phyloP scores from a whole-genome alignment of 2,888 invertebrate species.

The Nesidiocoris tenuis region DNA sequence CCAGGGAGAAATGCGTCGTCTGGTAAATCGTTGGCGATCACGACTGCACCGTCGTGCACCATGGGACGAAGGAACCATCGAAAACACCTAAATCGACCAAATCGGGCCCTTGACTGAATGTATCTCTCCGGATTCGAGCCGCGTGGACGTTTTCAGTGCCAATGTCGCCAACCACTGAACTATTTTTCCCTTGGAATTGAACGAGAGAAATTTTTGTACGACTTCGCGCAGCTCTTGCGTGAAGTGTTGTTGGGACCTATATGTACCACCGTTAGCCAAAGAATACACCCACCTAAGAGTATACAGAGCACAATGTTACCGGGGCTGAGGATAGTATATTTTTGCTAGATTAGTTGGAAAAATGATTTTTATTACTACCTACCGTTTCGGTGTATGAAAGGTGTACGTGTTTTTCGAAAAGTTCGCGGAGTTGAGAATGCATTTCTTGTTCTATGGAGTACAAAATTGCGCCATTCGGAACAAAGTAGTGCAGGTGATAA shows the following conservation, averaged over 20 bases:
- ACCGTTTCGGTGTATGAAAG: neutral
- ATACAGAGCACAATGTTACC: neutral
- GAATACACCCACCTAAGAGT: neutral
- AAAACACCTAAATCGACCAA: neutral
- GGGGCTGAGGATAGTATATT: neutral
- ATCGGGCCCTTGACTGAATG: neutral
- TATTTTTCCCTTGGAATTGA: neutral
- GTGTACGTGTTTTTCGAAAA: neutral
- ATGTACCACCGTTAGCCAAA: neutral
- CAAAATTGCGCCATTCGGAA: neutral
- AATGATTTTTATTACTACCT: neutral
- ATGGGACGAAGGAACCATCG: too few species aligned
- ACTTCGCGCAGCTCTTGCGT: neutral
- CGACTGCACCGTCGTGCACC: neutral
- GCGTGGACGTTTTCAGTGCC: neutral
- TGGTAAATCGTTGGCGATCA: constrained; percentile 64
- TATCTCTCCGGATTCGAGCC: neutral
- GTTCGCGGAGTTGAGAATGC: too few species aligned
- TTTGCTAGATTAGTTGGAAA: neutral
- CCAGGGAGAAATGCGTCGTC: constrained; percentile 78
- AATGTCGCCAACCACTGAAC: neutral
- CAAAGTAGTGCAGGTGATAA: neutral
- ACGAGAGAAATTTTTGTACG: neutral
- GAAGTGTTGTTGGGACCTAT: neutral
- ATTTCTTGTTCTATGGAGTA: too few species aligned